Evolutionary conservation across 2,888 invertebrate species (phyloP), one percentile per base, ranked within the genome.

Genomic region (Dynastes hyllus): DNA sequence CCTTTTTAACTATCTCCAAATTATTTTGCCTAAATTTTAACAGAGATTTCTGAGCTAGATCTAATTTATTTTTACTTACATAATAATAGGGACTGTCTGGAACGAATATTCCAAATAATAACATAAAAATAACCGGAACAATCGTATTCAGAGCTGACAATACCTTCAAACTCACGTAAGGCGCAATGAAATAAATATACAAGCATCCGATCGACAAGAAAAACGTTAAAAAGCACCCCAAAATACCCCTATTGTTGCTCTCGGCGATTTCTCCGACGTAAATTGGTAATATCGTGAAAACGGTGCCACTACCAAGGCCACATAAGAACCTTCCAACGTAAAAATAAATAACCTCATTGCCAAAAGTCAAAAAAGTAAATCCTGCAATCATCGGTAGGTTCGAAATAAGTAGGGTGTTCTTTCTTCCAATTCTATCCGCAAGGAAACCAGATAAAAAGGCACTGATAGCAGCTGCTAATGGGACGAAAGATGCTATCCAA

Each of bases 251-350:
- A 16, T 93, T 92, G 45, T 94, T 93, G 78, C 93, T 93, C 90
- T 95, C 94, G 6, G 96, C 92, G 50, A 96, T 95, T 89, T 97
- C 97, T 55, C 95, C 95, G 79, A 96, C 92, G 89, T 97, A 97
- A 92, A 96, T 94, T 0, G 97, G 96, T 0, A 93, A 92, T 1
- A 94, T 92, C 0, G 94, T 93, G 89, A 93, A 94, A 11, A 93
- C 89, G 85, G 93, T 92, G 0, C 94, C 94, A 0, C 92, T 91
- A 1, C 79, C 55, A 2, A 83, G 32, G 0, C 83, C 83, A 4
- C 78, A 77, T 8, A 83, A 63, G 13, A 78, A 63, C 11, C 83
- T 73, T 8, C 81, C 83, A 9, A 81, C 37, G 29, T 81, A 80
- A 58, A 77, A 83, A 45, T 80, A 37, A 53, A 55, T 53, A 9